Base-by-base conservation (phyloP, 2,797 vertebrate species). In the Tiaroga cobitis region DNA sequence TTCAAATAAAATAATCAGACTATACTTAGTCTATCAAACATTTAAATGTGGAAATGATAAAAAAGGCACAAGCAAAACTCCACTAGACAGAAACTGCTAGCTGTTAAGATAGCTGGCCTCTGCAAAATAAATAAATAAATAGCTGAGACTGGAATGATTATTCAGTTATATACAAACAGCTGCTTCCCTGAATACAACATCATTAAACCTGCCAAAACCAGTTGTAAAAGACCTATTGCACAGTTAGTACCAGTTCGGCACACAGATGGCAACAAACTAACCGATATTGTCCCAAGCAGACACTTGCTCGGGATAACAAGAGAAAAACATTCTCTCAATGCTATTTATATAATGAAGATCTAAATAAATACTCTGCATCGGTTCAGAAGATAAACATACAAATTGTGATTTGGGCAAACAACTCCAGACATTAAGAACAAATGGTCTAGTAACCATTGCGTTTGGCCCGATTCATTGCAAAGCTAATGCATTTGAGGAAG, bases 91-190 rank as follows among this genome's bases (percentile, higher is more conserved):
- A 73, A 76, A 59, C 67, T 6, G 37, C 29, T 49, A 77, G 56
- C 19, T 59, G 72, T 72, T 4, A 65, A 76, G 43, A 6, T 11
- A 80, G 72, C 8, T 67, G 80, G 85, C 77, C 72, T 29, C 73
- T 39, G 63, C 77, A 49, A 84, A 91, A 93, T 91, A 93, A 92
- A 95, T 93, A 94, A 92, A 94, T 94, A 95, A 92, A 94, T 94
- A 93, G 29, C 63, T 85, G 46, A 87, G 85, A 67, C 5, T 75
- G 41, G 67, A 89, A 89, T 78, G 82, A 80, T 74, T 69, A 39
- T 81, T 87, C 81, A 87, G 81, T 65, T 51, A 67, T 46, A 75
- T 67, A 80, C 34, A 51, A 63, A 80, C 34, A 77, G 46, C 69
- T 89, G 86, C 74, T 77, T 92, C 89, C 91, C 89, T 90, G 86